These are phyloP conservation scores for Paralichthys olivaceus DNA, from an alignment of 2,113 vertebrate species.

Conservation along the genomic window DNA sequence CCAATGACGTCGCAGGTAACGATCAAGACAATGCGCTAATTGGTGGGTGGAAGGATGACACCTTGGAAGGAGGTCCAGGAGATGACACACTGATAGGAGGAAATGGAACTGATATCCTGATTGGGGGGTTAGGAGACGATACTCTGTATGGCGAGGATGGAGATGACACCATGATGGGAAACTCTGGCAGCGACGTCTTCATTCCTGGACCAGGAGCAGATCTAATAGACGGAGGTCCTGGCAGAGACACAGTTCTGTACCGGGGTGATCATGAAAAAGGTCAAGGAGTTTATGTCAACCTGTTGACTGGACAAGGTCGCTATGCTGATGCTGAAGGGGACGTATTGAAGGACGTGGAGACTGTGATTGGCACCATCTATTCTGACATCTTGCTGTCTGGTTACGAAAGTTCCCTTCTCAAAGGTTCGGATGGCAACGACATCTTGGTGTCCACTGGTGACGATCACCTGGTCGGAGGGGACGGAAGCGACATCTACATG, in stretches of 20 bases:
- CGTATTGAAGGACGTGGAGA: slow-evolving; percentile 69
- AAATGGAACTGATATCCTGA: slow-evolving; percentile 56
- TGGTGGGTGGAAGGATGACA: slow-evolving; percentile 54
- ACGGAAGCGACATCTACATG: slow-evolving; percentile 65
- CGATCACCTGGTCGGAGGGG: slow-evolving; percentile 65
- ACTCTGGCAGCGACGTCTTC: slow-evolving; percentile 55
- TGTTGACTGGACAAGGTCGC: slow-evolving; percentile 56
- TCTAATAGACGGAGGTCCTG: slow-evolving; percentile 60
- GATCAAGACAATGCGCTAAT: slow-evolving; percentile 46
- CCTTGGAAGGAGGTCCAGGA: slow-evolving; percentile 60
- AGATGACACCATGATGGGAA: slow-evolving; percentile 61
- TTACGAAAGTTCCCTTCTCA: slow-evolving; percentile 61
- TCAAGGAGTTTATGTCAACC: slow-evolving; percentile 66
- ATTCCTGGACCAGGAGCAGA: slow-evolving; percentile 67
- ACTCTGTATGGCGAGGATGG: slow-evolving; percentile 68
- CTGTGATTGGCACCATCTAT: slow-evolving; percentile 64
- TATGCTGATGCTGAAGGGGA: slow-evolving; percentile 61
- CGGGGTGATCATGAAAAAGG: slow-evolving; percentile 44
- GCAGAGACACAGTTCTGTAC: slow-evolving; percentile 68
- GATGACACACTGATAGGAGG: slow-evolving; percentile 67
- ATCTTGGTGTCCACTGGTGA: slow-evolving; percentile 57
- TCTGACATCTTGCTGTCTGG: slow-evolving; percentile 61
- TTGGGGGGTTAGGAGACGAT: slow-evolving; percentile 61
- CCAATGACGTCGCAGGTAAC: slow-evolving; percentile 61
- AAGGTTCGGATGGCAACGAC: slow-evolving; percentile 66